Base-by-base conservation (phyloP, 2,888 invertebrate genomes). In the Pheosia gnoma region DNA sequence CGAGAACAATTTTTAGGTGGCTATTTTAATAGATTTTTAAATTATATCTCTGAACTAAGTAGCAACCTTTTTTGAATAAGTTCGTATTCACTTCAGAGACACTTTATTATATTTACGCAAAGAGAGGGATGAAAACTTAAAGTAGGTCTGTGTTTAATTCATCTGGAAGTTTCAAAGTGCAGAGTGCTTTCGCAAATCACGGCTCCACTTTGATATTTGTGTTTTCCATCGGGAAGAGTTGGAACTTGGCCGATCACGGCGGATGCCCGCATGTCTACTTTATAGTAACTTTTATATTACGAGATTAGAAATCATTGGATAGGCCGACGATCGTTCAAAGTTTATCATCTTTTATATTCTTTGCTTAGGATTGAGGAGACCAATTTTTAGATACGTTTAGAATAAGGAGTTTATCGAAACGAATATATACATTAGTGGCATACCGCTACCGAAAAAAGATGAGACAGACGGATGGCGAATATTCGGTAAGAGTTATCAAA, bases 241-340 rank as follows among this genome's bases (percentile, higher is more conserved):
- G 68, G 61, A 84, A 86, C 79, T 88, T 83, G 70, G 76, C 76
- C 80, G 82, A 86, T 83, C 82, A 81, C 74, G 77, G 66, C 77
- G 80, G 81, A 77, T 68, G 86, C 91, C 91, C 91, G 92, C 91
- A 93, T 92, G 81, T 78, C 79, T 77, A 80, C 75, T 75, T 71
- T 74, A 72, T 67, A 65, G 66, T 64, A 88, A 90, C 89, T 91
- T 92, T 85, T 82, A 82, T 83, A 84, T 89, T 84, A 86, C 74
- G 77, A 77, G 83, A 90, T 90, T 86, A 84, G 81, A 70, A 78
- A 75, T 74, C 75, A 71, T 71, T 67, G 71, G 71, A 75, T 77
- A 74, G 74, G 63, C 62, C 68, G 63, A 61, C 68, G 66, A 74
- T 72, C 62, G 66, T 70, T 70, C 57, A 52, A 75, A 77, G 63